Base-by-base conservation (phyloP, 2,113 vertebrate species). In the Perca flavescens region DNA sequence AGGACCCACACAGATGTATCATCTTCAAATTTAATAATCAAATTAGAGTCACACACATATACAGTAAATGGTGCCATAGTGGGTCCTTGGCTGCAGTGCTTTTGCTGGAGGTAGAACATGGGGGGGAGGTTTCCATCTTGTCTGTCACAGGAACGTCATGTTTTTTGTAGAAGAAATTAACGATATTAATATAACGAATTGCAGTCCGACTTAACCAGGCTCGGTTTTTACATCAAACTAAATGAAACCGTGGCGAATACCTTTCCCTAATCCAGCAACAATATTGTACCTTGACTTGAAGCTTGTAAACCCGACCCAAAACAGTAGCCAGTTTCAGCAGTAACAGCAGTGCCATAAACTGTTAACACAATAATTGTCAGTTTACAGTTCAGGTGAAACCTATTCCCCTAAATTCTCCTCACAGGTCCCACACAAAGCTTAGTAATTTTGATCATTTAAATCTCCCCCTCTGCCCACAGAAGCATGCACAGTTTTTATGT, bases 401-500 rank as follows among this genome's bases (percentile, higher is more conserved):
- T 50, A 16, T 72, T 67, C 10, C 47, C 57, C 40, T 47, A 25
- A 64, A 0, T n/a, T 34, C 28, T 67, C 60, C 28, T 58, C 57
- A 9, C 31, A 47, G 40, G 21, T 81, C 83, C 64, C 58, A 49
- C 43, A 64, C 68, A 34, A 67, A 73, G 63, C 88, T 68, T 76
- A 63, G 50, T 36, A 11, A 69, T 68, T 47, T 34, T 75, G 28
- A 77, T 85, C 7, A 65, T 74, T 73, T 52, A 25, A 60, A 64
- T 49, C 69, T 52, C 58, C 80, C 77, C 80, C 83, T 61, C 81
- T 40, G 54, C 49, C 22, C 56, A 60, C 79, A 74, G 73, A 75
- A 47, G 54, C 85, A 83, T 83, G 71, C 86, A 71, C 71, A 76
- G 19, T 77, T 68, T 91, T 93, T 86, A 84, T 92, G 89, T 91